A percentile compares a stretch with the other conserved stretches of the same genome.
Evolutionary conservation across 2,113 vertebrate species (phyloP).

Genomic region (Diglossa brunneiventris): DNA sequence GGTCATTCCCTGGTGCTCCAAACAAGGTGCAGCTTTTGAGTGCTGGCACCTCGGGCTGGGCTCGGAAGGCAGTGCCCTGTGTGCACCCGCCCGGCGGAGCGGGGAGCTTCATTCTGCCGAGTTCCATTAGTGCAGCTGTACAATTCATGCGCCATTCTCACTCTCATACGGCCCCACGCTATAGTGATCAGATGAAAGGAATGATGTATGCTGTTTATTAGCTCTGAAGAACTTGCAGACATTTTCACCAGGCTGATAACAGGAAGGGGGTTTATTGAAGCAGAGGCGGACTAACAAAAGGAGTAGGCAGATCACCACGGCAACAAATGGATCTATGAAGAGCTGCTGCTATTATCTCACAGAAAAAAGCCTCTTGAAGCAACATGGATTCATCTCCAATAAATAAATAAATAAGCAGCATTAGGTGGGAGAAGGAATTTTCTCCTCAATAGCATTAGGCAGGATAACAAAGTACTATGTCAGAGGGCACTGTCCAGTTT

Average conservation of each 20-base stretch:
- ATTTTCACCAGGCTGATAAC: conserved; percentile 85
- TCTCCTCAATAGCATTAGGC: conserved; percentile 51
- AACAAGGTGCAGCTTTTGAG: conserved; percentile 58
- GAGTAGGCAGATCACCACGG: conserved; percentile 89
- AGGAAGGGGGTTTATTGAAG: conserved; percentile 90
- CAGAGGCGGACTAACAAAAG: conserved; percentile 81
- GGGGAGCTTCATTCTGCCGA: conserved; percentile 61
- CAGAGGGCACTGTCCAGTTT: conserved; percentile 63
- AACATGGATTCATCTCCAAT: conserved; percentile 82
- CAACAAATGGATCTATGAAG: conserved; percentile 98
- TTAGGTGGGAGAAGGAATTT: conserved; percentile 70
- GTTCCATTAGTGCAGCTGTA: conserved; percentile 79
- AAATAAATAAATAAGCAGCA: conserved; percentile 79
- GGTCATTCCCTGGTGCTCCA: conserved; percentile 35
- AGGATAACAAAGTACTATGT: conserved; percentile 30
- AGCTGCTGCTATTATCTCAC: conserved; percentile 92
- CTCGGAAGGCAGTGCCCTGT: conserved; percentile 59
- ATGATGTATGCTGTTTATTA: conserved; percentile 82
- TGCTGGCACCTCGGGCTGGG: conserved; percentile 35
- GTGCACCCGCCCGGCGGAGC: conserved; percentile 30
- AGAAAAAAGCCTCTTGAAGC: conserved; percentile 92
- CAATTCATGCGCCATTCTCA: conserved; percentile 61
- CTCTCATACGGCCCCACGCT: conserved; percentile 66
- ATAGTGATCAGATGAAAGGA: conserved; percentile 83
- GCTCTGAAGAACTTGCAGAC: conserved; percentile 83